These are phyloP conservation scores for Nycteola revayana DNA, from an alignment of 2,888 invertebrate genomes.

Conservation along the genomic window DNA sequence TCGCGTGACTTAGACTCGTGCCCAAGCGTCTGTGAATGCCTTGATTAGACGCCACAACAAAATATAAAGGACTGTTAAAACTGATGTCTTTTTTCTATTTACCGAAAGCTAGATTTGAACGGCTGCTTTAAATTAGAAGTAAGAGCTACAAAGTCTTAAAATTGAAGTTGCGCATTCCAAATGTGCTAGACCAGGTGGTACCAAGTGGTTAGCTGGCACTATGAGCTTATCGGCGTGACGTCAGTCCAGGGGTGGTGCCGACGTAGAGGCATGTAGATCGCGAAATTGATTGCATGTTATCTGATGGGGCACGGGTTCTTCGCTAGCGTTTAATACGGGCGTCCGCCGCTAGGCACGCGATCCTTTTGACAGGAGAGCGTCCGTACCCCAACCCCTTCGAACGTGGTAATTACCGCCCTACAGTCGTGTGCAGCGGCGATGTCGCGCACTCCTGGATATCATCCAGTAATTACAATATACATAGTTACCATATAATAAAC, in stretches of 20 bases:
- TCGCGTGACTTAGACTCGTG: conserved; percentile 73
- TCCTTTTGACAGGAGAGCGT: conserved; percentile 77
- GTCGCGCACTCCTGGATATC: conserved; percentile 54
- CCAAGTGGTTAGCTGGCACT: conserved; percentile 74
- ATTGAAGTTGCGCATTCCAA: conserved; percentile 36
- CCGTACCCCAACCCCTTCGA: conserved; percentile 63
- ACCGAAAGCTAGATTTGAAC: conserved; percentile 12
- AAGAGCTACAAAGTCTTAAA: conserved; percentile 21
- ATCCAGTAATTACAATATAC: conserved; percentile 21
- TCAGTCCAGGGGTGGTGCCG: conserved; percentile 76
- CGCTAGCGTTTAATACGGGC: conserved; percentile 79
- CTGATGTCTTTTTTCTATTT: conserved; percentile 29
- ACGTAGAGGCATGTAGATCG: conserved; percentile 79
- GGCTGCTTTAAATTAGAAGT: conserved; percentile 12
- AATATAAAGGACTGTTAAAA: conserved; percentile 39
- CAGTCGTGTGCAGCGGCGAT: conserved; percentile 72
- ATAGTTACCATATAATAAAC: too few relatives aligned
- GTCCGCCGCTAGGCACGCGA: conserved; percentile 74
- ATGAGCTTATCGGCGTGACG: conserved; percentile 72
- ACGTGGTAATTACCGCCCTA: conserved; percentile 70
- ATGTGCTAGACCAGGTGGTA: conserved; percentile 56
- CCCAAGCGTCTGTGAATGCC: conserved; percentile 64
- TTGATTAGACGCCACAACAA: conserved; percentile 63
- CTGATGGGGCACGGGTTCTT: conserved; percentile 79
- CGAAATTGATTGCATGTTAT: conserved; percentile 81